Evolutionary conservation across 2,113 vertebrate species (phyloP), one percentile per base, ranked within the genome.

Genomic region (Silurus asotus): DNA sequence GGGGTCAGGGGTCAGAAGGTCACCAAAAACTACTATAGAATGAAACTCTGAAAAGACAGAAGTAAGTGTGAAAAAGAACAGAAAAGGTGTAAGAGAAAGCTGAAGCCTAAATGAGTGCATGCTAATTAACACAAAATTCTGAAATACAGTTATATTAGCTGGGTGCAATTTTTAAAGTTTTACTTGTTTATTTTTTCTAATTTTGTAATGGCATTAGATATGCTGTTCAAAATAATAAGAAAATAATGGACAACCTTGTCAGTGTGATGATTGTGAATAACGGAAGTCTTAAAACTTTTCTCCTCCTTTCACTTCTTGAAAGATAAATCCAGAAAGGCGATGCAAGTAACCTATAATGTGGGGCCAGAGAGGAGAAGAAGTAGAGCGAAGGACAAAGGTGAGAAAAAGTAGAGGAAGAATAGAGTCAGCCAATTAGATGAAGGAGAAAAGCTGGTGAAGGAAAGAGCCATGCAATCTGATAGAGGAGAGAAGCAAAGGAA

Each of bases 1-100:
- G 13, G 37, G 61, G 81, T 86, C 67, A 45, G 61, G 70, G 70
- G 74, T 75, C 74, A 25, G 48, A 53, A 19, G 76, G 76, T 78
- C 25, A 37, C 3, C 14, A 15, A 17, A 78, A 78, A 53, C 20
- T 53, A 10, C 15, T 11, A 48, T n/a, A 51, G 19, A 4, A 37
- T 37, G 37, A 37, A 1, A 7, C 8, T 49, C 70, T 10, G 0
- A 74, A 53, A 53, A 51, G 17, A 49, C 17, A 28, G 28, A 72
- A 3, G 17, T 2, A 51, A 2, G 20, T 23, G 48, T n/a, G 7
- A 14, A 23, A 15, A 15, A 3, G 3, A 48, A 8, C 15, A 1
- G 69, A 37, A 72, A 72, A 53, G 4, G 11, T 15, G 11, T 6
- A 20, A 13, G 0, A 6, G 5, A 20, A 53, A 53, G 49, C 10